Percentiles rank a stretch among this genome's conserved stretches.
Evolutionary conservation across 2,113 vertebrate species (phyloP).

Genomic region (Deroptyus accipitrinus): DNA sequence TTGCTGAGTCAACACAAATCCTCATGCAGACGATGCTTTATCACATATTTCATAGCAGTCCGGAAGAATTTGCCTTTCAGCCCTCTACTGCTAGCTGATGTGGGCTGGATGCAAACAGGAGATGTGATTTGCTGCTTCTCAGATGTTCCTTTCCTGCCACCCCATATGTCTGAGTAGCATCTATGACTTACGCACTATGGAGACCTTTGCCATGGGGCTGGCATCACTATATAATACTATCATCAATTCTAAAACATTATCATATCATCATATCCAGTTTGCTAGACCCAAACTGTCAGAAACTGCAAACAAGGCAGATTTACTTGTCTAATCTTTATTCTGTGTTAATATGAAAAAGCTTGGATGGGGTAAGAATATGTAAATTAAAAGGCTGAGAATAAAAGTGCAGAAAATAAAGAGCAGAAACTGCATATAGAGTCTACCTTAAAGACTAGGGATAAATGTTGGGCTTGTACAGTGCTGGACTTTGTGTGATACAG

Average conservation of each 20-base stretch:
- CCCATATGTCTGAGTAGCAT: background rate
- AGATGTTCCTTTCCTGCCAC: constrained; percentile 11
- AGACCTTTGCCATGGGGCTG: background rate
- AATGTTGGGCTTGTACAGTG: background rate
- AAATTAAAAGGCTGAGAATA: background rate
- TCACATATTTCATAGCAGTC: background rate
- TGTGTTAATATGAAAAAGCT: background rate
- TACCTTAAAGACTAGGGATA: background rate
- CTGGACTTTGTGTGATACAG: background rate
- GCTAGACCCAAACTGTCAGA: background rate
- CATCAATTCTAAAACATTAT: background rate
- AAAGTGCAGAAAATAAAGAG: background rate
- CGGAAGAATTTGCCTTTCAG: background rate
- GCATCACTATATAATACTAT: background rate
- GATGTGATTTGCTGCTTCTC: background rate
- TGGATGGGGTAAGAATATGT: background rate
- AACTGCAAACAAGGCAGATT: constrained; percentile 7
- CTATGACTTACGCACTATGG: background rate
- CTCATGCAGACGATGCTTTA: background rate
- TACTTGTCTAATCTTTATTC: background rate
- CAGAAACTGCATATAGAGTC: background rate
- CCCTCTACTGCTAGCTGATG: background rate
- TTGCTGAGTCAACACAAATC: background rate
- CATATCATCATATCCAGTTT: background rate
- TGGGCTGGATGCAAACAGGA: background rate